Base-by-base conservation (phyloP, 2,113 vertebrate species). In the Prochilodus magdalenae region DNA sequence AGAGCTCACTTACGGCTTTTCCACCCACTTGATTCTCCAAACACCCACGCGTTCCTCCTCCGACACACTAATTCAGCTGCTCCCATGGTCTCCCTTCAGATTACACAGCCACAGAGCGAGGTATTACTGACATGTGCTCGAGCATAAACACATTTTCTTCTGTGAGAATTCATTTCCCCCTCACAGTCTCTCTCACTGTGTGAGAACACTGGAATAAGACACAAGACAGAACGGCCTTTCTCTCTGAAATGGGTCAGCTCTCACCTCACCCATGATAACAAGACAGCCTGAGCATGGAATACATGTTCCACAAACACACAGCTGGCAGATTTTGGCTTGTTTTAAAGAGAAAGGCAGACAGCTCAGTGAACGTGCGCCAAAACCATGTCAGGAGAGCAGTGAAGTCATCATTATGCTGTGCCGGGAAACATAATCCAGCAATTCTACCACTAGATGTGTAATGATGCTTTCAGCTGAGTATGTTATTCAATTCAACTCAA, bases 41-140 rank as follows among this genome's bases (percentile, higher is more conserved):
- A 85, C 81, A 85, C 69, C 81, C 59, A 80, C 84, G 81, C 65
- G 81, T 22, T 63, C 66, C 49, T 85, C 26, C 55, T 51, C 66
- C 33, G n/a, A 72, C 75, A 75, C 72, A 75, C 5, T 1, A 47
- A 22, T 59, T 36, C 65, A 26, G 36, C 10, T 62, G 75, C 30
- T 57, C 33, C 44, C 66, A 29, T n/a, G 29, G 24, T 66, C 44
- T 79, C 40, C 36, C 24, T 24, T 51, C 71, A 75, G 29, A 75
- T 26, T 13, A 67, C 55, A 73, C 11, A 53, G 5, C 18, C 24
- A 57, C 26, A 29, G n/a, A 67, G 62, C 22, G 62, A 57, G 72
- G 69, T 81, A 66, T 67, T 74, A 62, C 79, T 75, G 72, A 74
- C 62, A 65, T 59, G 75, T 65, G 30, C 72, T 44, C 18, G 27